Evolutionary conservation across 2,797 vertebrate genomes (phyloP), one percentile per base, ranked within the genome.

Genomic region (Cottoperca gobio): DNA sequence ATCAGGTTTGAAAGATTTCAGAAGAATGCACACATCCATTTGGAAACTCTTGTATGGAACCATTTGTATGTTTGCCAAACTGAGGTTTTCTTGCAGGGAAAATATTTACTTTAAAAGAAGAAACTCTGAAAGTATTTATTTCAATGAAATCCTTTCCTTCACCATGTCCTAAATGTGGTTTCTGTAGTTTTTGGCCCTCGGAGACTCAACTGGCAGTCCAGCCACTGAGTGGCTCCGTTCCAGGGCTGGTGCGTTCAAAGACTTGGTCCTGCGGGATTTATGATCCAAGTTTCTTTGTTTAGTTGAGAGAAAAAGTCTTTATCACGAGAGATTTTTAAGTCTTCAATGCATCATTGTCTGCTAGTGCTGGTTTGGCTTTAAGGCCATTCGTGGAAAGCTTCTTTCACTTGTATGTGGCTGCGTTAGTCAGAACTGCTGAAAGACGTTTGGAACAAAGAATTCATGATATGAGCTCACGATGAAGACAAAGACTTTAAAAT

Each of bases 101-200:
- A 95, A 95, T 94, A 94, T 94, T 94, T 93, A 90, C 85, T 90
- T 81, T 73, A 81, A 90, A 90, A 91, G 86, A 86, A 89, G 68
- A 85, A 79, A 80, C 78, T 65, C 86, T 81, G 76, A 91, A 87
- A 89, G 89, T 91, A 93, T 94, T 94, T 93, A 92, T 93, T 93
- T 93, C 92, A 92, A 78, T 76, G 85, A 84, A 81, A 69, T 90
- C 84, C 78, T 90, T 87, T 89, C 82, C 86, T 90, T 86, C 82
- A 74, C 77, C 84, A 68, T 91, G 91, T 87, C 86, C 84, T 90
- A 81, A 90, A 85, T 91, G 91, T 84, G 88, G 84, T 93, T 92
- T 90, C 63, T 93, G 87, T 85, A 79, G 82, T 59, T 87, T 85
- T 76, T 88, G 88, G 90, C 88, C 86, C 70, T 81, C 64, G 7